Percentiles rank a stretch among this genome's conserved stretches.
Evolutionary conservation across 2,113 vertebrate genomes (phyloP).

Genomic region (Cepphus grylle): DNA sequence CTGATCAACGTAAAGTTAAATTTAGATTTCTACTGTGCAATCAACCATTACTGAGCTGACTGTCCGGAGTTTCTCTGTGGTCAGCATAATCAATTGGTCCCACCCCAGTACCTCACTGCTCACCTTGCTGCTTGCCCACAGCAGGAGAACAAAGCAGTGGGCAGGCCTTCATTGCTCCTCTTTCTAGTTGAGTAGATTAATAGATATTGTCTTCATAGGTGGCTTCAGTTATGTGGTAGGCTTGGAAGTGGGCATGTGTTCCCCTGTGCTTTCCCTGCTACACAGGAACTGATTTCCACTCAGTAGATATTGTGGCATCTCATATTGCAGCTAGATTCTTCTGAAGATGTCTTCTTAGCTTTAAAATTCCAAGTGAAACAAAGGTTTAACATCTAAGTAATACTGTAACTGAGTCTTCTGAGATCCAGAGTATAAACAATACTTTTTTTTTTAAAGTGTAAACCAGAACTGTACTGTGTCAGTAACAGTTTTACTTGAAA

Average conservation of each 20-base stretch:
- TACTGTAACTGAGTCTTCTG: background rate
- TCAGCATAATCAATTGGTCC: background rate
- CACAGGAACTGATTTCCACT: background rate
- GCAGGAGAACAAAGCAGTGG: background rate
- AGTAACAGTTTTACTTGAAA: background rate
- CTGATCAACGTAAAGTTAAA: background rate
- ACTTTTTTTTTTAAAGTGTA: background rate
- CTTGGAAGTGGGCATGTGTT: background rate
- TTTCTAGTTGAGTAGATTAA: background rate
- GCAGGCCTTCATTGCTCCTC: background rate
- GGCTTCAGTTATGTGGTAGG: background rate
- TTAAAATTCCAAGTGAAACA: background rate
- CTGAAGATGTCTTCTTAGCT: background rate
- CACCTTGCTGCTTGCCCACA: background rate
- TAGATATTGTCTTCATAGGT: no score
- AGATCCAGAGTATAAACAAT: background rate
- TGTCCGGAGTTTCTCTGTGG: background rate
- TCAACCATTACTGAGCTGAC: background rate
- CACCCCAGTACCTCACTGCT: background rate
- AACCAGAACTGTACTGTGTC: background rate
- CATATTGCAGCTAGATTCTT: background rate
- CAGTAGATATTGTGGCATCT: no score
- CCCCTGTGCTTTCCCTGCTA: background rate
- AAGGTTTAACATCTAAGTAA: background rate
- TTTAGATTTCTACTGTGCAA: background rate